Conservation (phyloP, 2,888 invertebrate genomes). For the Dione vanillae region DNA sequence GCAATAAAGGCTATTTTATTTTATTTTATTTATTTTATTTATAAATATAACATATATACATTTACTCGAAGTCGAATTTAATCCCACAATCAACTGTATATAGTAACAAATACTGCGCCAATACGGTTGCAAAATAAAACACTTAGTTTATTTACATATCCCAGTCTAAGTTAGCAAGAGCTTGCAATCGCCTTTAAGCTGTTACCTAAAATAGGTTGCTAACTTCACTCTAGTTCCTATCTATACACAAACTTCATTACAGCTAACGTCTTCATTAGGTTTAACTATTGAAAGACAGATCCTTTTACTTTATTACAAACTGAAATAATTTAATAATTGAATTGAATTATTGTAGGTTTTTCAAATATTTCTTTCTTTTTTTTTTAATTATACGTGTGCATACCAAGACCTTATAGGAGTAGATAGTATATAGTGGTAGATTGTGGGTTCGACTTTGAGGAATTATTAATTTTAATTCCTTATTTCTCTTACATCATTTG, state of each 20-base stretch:
- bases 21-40: too few species aligned
- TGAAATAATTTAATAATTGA: conserved; percentile 10
- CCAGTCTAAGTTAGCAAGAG: conserved; percentile 7
- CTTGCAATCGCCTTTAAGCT: conserved; percentile 11
- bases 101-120: neutral
- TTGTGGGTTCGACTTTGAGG: neutral
- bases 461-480: too few species aligned
- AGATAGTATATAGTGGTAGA: too few species aligned
- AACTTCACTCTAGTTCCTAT: conserved; percentile 11
- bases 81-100: neutral
- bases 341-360: too few species aligned
- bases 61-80: neutral
- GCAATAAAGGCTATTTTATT: too few species aligned
- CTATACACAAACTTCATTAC: conserved; percentile 40
- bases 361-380: too few species aligned
- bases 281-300: conserved; percentile 30
- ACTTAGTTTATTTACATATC: conserved; percentile 1
- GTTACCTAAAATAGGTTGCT: conserved; percentile 16
- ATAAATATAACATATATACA: neutral
- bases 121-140: neutral
- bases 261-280: conserved; percentile 43
- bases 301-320: conserved; percentile 11
- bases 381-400: too few species aligned
- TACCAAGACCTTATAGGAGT: too few species aligned
- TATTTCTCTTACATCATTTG: too few species aligned